These are phyloP conservation scores for Trypoxylus dichotomus DNA, from an alignment of 1,140 invertebrate genomes.

Conservation along the genomic window DNA sequence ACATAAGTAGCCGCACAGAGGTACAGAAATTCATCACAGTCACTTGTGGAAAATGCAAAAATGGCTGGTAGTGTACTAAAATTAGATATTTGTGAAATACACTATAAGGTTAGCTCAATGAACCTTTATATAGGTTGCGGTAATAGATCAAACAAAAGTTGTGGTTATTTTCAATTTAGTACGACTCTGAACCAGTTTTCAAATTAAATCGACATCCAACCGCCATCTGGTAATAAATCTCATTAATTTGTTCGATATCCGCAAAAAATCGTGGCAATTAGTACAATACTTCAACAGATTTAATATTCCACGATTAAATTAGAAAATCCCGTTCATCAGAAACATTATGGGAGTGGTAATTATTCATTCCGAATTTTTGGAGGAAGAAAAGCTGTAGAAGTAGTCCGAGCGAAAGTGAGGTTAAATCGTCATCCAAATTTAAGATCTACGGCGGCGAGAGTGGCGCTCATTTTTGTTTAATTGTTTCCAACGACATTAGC, in stretches of 20 bases:
- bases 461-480: not conserved
- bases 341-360: not conserved
- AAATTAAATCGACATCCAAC: not conserved
- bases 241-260: not conserved
- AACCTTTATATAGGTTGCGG: too few relatives aligned
- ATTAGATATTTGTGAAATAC: too few relatives aligned
- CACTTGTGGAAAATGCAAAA: too few relatives aligned
- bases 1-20: too few relatives aligned
- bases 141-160: not conserved
- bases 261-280: not conserved
- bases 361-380: not conserved
- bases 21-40: too few relatives aligned
- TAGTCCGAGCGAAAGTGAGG: not conserved
- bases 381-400: not conserved
- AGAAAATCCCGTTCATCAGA: not conserved
- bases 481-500: constrained; percentile 1
- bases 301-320: not conserved
- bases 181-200: not conserved
- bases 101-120: too few relatives aligned
- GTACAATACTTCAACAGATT: not conserved
- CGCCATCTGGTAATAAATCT: not conserved
- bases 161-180: not conserved
- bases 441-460: not conserved
- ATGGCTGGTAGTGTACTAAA: too few relatives aligned
- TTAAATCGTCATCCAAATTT: not conserved